Evolutionary conservation across 2,113 vertebrate species (phyloP).

Genomic region (Serinus canaria): DNA sequence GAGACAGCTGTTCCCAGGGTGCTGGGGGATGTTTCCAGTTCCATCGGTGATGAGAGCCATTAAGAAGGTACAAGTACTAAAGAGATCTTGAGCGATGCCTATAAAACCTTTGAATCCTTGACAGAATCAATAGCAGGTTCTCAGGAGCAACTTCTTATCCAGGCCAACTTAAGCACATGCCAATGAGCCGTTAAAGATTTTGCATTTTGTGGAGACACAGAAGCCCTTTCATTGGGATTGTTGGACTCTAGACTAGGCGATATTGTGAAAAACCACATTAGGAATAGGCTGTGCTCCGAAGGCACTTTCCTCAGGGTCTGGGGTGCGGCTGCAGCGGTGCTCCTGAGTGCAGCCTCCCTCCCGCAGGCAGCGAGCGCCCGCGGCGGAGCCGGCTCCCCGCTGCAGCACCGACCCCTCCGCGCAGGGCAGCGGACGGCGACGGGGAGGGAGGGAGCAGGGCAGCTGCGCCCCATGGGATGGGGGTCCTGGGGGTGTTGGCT

Average conservation of each 20-base stretch:
- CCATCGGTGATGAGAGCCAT: background rate
- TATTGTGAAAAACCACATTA: background rate
- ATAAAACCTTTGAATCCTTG: constrained; percentile 57
- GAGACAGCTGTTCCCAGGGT: background rate
- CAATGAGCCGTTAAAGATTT: constrained; percentile 56
- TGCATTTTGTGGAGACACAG: constrained; percentile 26
- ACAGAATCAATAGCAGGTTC: constrained; percentile 59
- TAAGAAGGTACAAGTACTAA: constrained; percentile 29
- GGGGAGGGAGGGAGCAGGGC: background rate
- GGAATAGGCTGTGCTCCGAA: background rate
- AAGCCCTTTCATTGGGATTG: background rate
- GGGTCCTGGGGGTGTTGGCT: background rate
- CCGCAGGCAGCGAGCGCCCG: background rate
- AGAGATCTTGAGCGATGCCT: constrained; percentile 45
- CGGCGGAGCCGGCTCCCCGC: background rate
- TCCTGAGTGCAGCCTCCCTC: fast-evolving
- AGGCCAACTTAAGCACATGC: constrained; percentile 33
- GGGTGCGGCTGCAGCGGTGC: fast-evolving
- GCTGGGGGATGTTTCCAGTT: background rate
- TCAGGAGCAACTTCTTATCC: constrained; percentile 45
- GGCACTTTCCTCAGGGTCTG: background rate
- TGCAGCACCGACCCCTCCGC: background rate
- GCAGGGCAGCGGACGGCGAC: background rate
- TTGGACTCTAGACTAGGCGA: background rate
- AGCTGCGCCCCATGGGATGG: fast-evolving